Evolutionary conservation across 2,113 vertebrate species (phyloP).

Genomic region (Labeo catla): DNA sequence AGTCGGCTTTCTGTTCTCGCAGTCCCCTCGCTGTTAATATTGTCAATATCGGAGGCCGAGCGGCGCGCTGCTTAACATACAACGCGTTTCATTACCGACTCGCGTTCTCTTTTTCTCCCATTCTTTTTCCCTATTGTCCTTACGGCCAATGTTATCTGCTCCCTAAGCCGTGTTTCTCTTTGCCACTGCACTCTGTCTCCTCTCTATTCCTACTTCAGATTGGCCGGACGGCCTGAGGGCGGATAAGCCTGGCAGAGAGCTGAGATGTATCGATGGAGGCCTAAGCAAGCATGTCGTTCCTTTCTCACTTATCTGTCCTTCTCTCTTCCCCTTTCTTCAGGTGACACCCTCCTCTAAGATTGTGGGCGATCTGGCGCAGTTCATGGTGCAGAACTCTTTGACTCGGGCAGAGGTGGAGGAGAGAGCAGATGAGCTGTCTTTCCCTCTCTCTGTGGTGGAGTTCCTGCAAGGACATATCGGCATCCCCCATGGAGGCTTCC

Average conservation of each 20-base stretch:
- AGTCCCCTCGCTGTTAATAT: conserved; percentile 46
- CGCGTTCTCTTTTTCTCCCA: background rate
- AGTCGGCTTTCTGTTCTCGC: conserved; percentile 29
- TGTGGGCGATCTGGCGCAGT: conserved; percentile 95
- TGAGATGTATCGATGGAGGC: conserved; percentile 17
- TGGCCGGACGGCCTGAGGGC: background rate
- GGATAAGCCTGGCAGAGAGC: background rate
- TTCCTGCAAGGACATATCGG: conserved; percentile 93
- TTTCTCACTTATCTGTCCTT: conserved; percentile 40
- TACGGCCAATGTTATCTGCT: conserved; percentile 29
- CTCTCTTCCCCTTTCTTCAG: conserved; percentile 61
- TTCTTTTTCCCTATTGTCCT: conserved; percentile 24
- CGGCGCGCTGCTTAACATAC: conserved; percentile 28
- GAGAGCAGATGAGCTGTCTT: conserved; percentile 89
- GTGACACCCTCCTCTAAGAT: conserved; percentile 96
- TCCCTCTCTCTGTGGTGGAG: conserved; percentile 91
- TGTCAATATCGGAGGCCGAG: conserved; percentile 42
- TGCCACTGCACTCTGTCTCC: background rate
- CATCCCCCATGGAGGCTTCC: conserved; percentile 90
- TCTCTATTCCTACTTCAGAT: background rate
- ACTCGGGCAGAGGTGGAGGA: conserved; percentile 84
- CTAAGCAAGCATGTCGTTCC: conserved; percentile 30
- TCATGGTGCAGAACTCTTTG: conserved; percentile 94
- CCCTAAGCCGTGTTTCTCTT: conserved; percentile 30
- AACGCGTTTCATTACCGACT: conserved; percentile 7